Evolutionary conservation across 2,113 vertebrate genomes (phyloP).

Genomic region (Periophthalmodon schlosseri): DNA sequence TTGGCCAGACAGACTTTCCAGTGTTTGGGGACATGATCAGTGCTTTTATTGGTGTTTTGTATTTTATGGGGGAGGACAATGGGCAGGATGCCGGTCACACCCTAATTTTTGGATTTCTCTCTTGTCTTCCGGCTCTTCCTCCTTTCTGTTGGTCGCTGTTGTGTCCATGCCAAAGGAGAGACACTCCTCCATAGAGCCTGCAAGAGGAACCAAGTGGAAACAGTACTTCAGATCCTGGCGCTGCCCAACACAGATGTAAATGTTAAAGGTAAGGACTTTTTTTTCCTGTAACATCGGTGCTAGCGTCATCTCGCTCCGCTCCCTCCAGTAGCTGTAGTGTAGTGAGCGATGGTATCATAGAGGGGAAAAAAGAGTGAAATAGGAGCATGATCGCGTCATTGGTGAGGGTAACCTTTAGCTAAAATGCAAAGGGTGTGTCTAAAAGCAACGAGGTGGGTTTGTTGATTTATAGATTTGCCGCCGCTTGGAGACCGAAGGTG

Average conservation of each 20-base stretch:
- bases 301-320: slow-evolving; percentile 34
- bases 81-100: slow-evolving; percentile 69
- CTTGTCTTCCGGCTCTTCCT: slow-evolving; percentile 57
- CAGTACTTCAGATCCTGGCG: slow-evolving; percentile 84
- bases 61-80: slow-evolving; percentile 51
- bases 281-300: slow-evolving; percentile 22
- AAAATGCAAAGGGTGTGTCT: slow-evolving; percentile 74
- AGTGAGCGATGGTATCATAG: slow-evolving; percentile 45
- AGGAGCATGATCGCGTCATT: slow-evolving; percentile 55
- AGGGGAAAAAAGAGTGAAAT: slow-evolving; percentile 27
- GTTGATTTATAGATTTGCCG: slow-evolving; percentile 55
- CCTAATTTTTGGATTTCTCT: slow-evolving; percentile 70
- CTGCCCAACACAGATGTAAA: slow-evolving; percentile 88
- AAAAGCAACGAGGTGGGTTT: slow-evolving; percentile 46
- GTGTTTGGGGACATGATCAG: slow-evolving; percentile 55
- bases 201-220: slow-evolving; percentile 92
- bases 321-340: slow-evolving; percentile 40
- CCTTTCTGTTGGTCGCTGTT: slow-evolving; percentile 46
- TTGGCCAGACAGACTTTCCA: slow-evolving; percentile 59
- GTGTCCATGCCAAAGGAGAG: slow-evolving; percentile 86
- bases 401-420: slow-evolving; percentile 69
- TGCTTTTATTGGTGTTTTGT: slow-evolving; percentile 53
- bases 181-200: slow-evolving; percentile 92
- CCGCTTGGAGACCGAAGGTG: slow-evolving; percentile 33
- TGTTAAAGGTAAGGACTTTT: slow-evolving; percentile 87